Percentiles rank a stretch among this genome's conserved stretches.
Conservation (phyloP, 2,888 invertebrate species). For the Anodontia alba region DNA sequence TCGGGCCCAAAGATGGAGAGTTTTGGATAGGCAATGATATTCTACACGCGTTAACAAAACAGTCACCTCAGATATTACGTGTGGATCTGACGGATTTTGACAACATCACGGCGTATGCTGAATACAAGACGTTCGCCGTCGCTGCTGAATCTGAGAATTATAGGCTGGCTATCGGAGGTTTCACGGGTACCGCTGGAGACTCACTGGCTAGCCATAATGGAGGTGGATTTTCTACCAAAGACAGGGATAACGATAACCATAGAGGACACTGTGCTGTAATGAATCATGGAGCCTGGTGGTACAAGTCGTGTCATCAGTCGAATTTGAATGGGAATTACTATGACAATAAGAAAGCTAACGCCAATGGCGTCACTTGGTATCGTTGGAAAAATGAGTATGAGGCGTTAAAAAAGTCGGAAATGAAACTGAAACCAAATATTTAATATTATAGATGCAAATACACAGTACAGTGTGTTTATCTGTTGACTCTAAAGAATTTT, state of each 20-base stretch:
- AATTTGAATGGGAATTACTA: neutral
- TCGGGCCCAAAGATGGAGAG: slow-evolving; percentile 37
- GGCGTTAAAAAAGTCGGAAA: neutral
- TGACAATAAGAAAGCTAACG: neutral
- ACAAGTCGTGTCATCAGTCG: neutral
- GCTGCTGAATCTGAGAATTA: slow-evolving; percentile 17
- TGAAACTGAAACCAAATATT: no score
- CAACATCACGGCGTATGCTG: slow-evolving; percentile 15
- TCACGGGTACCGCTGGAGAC: slow-evolving; percentile 27
- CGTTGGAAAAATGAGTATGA: neutral
- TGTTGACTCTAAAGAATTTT: no score
- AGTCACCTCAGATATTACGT: slow-evolving; percentile 26
- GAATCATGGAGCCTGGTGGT: neutral
- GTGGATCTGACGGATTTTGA: slow-evolving; percentile 44
- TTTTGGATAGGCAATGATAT: slow-evolving; percentile 46
- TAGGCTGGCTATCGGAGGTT: neutral
- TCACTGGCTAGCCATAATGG: slow-evolving; percentile 9
- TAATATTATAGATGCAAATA: no score
- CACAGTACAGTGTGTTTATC: no score
- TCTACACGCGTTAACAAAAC: slow-evolving; percentile 17
- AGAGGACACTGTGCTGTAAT: neutral
- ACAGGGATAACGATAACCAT: slow-evolving; percentile 20
- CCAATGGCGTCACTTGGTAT: neutral
- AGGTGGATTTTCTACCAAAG: slow-evolving; percentile 28
- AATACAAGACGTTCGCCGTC: slow-evolving; percentile 33